A percentile compares a stretch with the other conserved stretches of the same genome.
Evolutionary conservation across 2,888 invertebrate genomes (phyloP).

Genomic region (Drosophila prolongata): DNA sequence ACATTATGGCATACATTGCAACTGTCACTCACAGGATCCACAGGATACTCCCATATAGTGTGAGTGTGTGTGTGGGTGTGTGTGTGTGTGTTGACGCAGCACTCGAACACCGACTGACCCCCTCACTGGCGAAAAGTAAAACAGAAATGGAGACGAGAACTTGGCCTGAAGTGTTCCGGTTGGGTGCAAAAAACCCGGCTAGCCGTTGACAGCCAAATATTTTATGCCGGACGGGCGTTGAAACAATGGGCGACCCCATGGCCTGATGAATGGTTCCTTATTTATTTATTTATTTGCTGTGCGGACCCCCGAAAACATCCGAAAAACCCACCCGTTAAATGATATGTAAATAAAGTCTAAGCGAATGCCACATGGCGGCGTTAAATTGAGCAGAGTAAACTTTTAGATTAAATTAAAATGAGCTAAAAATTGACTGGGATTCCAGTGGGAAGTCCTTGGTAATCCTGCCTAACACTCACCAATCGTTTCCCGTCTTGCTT

Average conservation of each 20-base stretch:
- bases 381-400: slow-evolving; percentile 67
- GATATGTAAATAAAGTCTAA: slow-evolving; percentile 83
- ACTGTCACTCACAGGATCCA: slow-evolving; percentile 67
- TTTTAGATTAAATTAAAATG: slow-evolving; percentile 71
- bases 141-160: slow-evolving; percentile 30
- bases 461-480: slow-evolving; percentile 84
- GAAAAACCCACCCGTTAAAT: slow-evolving; percentile 73
- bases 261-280: slow-evolving; percentile 70
- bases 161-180: slow-evolving; percentile 32
- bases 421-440: slow-evolving; percentile 30
- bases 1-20: slow-evolving; percentile 79
- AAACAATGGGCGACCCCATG: slow-evolving; percentile 69
- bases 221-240: slow-evolving; percentile 61
- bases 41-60: slow-evolving; percentile 4
- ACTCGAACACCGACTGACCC: slow-evolving; percentile 75
- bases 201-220: slow-evolving; percentile 75
- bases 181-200: slow-evolving; percentile 50
- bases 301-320: slow-evolving; percentile 10
- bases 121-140: slow-evolving; percentile 21
- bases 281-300: slow-evolving; percentile 68
- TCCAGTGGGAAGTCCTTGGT: not conserved
- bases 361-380: slow-evolving; percentile 62
- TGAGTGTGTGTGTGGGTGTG: no score
- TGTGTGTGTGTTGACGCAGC: slow-evolving; percentile 76
- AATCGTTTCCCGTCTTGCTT: slow-evolving; percentile 87